phyloP scores from a whole-genome alignment of 2,113 vertebrate genomes.

The Phalacrocorax pelagicus region DNA sequence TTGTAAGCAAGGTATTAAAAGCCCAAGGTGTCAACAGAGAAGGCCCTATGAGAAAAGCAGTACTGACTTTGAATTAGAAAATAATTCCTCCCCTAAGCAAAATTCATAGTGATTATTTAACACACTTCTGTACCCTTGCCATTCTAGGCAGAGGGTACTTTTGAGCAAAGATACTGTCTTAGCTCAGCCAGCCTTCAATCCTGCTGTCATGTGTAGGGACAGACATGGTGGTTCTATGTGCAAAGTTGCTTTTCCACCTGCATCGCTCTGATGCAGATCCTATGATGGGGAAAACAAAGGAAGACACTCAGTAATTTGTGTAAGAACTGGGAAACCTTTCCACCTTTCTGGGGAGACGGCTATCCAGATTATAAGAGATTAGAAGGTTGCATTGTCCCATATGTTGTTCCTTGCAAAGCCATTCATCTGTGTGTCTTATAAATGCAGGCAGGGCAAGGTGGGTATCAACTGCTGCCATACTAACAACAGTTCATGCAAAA shows the following conservation, averaged over 20 bases:
- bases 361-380: background rate
- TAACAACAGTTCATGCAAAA: background rate
- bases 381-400: background rate
- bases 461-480: background rate
- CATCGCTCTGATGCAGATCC: rapidly evolving
- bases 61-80: background rate
- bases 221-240: background rate
- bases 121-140: background rate
- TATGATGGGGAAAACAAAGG: background rate
- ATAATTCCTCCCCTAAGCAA: background rate
- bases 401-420: background rate
- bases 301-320: background rate
- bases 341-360: background rate
- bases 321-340: background rate
- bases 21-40: background rate
- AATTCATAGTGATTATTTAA: background rate
- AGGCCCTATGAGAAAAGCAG: background rate
- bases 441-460: background rate
- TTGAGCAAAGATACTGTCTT: background rate
- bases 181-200: background rate
- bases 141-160: background rate
- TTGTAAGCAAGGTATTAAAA: background rate
- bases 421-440: background rate
- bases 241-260: background rate
- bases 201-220: background rate